Evolutionary conservation across 2,888 invertebrate species (phyloP).

Genomic region (Hetaerina titia): DNA sequence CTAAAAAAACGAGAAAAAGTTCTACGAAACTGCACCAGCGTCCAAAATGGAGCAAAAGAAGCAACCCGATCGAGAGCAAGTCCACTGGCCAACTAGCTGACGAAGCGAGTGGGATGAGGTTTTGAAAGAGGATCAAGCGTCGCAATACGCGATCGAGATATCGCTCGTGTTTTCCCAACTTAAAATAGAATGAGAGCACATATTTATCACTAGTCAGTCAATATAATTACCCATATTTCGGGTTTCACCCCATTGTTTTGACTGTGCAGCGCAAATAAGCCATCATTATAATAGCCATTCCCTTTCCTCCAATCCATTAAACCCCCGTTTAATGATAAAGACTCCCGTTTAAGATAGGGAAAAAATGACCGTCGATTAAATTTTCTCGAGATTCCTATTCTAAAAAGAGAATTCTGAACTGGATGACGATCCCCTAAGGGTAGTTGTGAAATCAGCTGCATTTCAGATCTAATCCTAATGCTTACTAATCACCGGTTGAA

Average conservation of each 20-base stretch:
- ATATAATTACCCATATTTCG: not conserved
- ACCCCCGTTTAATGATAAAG: too few relatives aligned
- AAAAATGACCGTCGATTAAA: too few relatives aligned
- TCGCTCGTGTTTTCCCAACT: not conserved
- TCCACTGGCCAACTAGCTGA: not conserved
- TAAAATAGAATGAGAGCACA: not conserved
- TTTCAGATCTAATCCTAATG: too few relatives aligned
- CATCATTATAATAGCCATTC: too few relatives aligned
- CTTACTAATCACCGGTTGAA: too few relatives aligned
- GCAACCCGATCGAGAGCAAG: not conserved
- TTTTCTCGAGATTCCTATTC: too few relatives aligned
- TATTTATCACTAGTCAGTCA: not conserved
- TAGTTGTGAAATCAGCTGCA: too few relatives aligned
- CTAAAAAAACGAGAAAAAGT: not conserved
- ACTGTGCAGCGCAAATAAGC: not conserved
- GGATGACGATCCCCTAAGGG: too few relatives aligned
- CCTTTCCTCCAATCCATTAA: too few relatives aligned
- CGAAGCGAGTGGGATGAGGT: not conserved
- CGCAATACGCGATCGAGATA: not conserved
- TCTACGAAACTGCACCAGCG: not conserved
- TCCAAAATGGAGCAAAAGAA: not conserved
- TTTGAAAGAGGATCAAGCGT: not conserved
- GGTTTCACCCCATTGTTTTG: not conserved
- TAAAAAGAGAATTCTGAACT: too few relatives aligned
- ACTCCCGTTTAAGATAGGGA: too few relatives aligned